These are phyloP conservation scores for Trogon melanurus DNA, from an alignment of 2,113 vertebrate species.

Conservation along the genomic window DNA sequence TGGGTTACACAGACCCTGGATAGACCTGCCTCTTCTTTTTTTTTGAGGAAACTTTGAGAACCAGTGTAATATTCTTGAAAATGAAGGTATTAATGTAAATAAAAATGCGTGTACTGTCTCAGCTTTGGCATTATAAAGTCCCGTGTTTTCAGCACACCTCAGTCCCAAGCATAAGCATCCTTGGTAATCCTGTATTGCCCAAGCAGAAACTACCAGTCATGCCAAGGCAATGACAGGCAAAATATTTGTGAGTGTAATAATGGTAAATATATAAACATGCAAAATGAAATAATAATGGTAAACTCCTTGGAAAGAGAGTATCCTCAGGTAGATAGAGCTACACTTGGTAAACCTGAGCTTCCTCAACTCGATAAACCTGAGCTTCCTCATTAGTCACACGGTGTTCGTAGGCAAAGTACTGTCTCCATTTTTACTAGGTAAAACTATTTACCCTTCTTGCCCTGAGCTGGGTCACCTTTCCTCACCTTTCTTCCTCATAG, in stretches of 20 bases:
- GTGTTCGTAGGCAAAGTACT: not conserved
- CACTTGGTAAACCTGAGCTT: not conserved
- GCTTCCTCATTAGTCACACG: not conserved
- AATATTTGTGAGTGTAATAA: not conserved
- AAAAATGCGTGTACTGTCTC: not conserved
- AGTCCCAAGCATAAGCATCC: not conserved
- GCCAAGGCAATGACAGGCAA: not conserved
- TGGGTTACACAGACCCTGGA: not conserved
- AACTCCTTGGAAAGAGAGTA: not conserved
- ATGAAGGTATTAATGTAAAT: not conserved
- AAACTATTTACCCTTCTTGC: not conserved
- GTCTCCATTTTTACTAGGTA: not conserved
- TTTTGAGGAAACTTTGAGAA: not conserved
- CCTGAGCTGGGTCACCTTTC: not conserved
- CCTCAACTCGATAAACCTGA: not conserved
- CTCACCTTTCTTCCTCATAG: not conserved
- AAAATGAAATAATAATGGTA: not conserved
- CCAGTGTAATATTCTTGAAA: not conserved
- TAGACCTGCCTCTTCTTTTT: not conserved
- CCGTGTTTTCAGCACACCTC: not conserved
- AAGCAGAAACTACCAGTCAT: slow-evolving; percentile 42
- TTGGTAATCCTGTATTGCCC: not conserved
- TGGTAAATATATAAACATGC: not conserved
- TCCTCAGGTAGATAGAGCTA: not conserved
- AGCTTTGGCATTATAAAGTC: not conserved